Conservation (phyloP, 2,888 invertebrate species). For the Periphyllus acericola region DNA sequence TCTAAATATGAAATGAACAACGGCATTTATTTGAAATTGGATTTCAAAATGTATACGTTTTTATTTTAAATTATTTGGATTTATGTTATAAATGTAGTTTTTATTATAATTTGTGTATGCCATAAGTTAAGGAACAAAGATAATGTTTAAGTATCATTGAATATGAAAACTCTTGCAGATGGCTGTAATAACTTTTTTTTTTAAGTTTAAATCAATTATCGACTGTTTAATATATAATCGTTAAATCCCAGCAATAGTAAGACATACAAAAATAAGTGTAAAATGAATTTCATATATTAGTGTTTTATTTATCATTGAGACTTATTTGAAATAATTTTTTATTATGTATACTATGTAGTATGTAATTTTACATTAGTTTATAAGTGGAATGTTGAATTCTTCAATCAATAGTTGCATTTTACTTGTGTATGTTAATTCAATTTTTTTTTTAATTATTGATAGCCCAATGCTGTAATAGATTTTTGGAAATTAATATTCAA, state of each 20-base stretch:
- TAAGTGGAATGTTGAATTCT: conserved; percentile 28
- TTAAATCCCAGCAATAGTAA: conserved; percentile 43
- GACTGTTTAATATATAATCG: conserved; percentile 49
- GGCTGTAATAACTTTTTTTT: conserved; percentile 27
- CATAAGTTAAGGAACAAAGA: conserved; percentile 21
- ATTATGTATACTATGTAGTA: conserved; percentile 40
- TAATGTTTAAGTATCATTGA: conserved; percentile 9
- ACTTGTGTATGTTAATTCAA: not conserved
- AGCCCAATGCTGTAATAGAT: not conserved
- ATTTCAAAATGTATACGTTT: conserved; percentile 35
- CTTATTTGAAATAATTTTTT: conserved; percentile 56
- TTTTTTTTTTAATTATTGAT: not conserved
- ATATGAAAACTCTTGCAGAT: conserved; percentile 7
- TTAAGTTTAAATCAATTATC: conserved; percentile 40
- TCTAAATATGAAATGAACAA: conserved; percentile 24
- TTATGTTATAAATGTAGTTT: conserved; percentile 44
- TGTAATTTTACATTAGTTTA: conserved; percentile 35
- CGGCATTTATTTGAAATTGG: conserved; percentile 21
- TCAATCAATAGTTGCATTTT: conserved; percentile 13
- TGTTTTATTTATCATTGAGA: conserved; percentile 53
- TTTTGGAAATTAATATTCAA: conserved; percentile 3
- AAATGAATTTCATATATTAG: conserved; percentile 18
- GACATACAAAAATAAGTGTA: conserved; percentile 1
- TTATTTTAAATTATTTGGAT: conserved; percentile 31
- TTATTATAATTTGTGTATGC: conserved; percentile 40